phyloP scores from a whole-genome alignment of 2,797 vertebrate genomes.

The Agapornis canus region DNA sequence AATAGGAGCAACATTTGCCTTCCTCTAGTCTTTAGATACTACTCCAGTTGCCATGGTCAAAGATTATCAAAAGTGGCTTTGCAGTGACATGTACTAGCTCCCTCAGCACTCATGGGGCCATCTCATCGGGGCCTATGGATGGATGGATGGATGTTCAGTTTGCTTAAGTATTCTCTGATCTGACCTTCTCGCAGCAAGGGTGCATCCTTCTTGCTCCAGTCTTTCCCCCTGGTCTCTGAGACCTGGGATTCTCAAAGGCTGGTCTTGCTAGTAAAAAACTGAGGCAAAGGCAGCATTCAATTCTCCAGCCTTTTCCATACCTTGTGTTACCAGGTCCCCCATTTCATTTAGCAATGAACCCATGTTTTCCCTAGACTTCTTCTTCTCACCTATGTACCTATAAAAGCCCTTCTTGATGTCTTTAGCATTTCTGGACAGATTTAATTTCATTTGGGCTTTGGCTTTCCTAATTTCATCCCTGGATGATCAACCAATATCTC shows the following conservation, averaged over 20 bases:
- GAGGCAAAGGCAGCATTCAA: background rate
- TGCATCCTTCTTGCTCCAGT: background rate
- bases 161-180: background rate
- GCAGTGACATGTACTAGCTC: background rate
- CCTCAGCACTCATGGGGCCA: background rate
- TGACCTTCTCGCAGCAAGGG: background rate
- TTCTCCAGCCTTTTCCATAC: background rate
- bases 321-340: background rate
- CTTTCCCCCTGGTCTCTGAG: background rate
- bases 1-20: rapidly evolving
- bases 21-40: background rate
- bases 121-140: background rate
- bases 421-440: background rate
- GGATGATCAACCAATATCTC: background rate
- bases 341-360: background rate
- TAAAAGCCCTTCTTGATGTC: background rate
- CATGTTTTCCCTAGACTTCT: background rate
- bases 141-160: background rate
- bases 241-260: background rate
- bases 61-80: background rate
- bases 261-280: background rate
- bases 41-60: background rate
- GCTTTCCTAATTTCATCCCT: background rate
- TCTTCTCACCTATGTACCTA: background rate
- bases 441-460: background rate